Base-by-base conservation (phyloP, 1,140 invertebrate genomes). In the Uloborus diversus region DNA sequence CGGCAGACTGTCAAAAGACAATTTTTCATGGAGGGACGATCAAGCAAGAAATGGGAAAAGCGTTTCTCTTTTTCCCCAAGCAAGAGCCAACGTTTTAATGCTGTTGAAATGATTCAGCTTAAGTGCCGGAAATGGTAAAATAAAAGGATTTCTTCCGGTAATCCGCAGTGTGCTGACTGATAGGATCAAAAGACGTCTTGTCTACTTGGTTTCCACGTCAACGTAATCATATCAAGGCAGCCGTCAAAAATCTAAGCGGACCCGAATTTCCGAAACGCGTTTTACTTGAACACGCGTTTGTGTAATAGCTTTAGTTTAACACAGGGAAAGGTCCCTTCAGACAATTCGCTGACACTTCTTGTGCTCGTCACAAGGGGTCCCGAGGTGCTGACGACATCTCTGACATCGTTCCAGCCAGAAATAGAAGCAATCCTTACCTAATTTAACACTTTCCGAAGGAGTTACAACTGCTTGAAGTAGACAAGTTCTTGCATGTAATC, bases 91-190 rank as follows among this genome's bases (percentile, higher is more conserved):
- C 69, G 32, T 47, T 73, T 73, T 73, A 73, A 57, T 75, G 59
- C 57, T 57, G 30, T 66, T 78, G 73, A 65, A 78, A 78, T 65
- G 59, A 64, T 76, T 76, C 71, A 76, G 73, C 73, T 53, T 78
- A 78, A 78, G 73, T 78, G 73, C 73, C 61, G 73, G 66, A 78
- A 78, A 78, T 78, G 73, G 73, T 65, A 66, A 66, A 78, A 66
- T 78, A 78, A 78, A 78, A 66, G 73, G 73, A 78, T 78, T 78
- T 42, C n/a, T 49, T 20, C 30, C 30, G 30, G 30, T 78, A 78
- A 78, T 78, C 73, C 73, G 28, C 47, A 33, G 73, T 65, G 42
- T 78, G 73, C 62, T 66, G 73, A 75, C 62, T 78, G 73, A 78
- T 78, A 78, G 73, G 73, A 78, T 78, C 73, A 78, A 62, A 56